phyloP scores from a whole-genome alignment of 2,888 invertebrate species.

The Sphinx pinastri region DNA sequence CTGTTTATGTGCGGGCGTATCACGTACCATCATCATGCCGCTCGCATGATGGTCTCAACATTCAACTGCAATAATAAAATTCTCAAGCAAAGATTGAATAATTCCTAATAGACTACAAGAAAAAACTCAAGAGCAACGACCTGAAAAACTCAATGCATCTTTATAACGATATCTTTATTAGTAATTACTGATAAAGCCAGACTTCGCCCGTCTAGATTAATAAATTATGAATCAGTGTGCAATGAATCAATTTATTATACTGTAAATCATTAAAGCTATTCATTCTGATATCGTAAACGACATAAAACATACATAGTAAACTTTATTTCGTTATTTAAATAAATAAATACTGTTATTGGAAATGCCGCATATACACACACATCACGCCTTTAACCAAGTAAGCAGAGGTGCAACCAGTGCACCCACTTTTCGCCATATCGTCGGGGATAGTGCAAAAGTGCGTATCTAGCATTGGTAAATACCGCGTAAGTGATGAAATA shows the following conservation, averaged over 20 bases:
- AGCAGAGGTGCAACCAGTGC: no score
- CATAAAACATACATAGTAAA: neutral
- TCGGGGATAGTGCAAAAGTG: no score
- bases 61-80: no score
- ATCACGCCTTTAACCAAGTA: no score
- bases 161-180: constrained; percentile 14
- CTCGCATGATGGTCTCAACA: no score
- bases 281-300: neutral
- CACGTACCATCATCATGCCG: no score
- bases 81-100: neutral
- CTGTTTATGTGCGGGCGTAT: no score
- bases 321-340: neutral
- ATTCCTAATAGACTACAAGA: neutral
- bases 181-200: neutral
- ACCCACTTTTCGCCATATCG: no score
- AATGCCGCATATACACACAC: no score
- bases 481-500: no score
- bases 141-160: constrained; percentile 10
- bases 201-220: constrained; percentile 12
- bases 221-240: constrained; percentile 10
- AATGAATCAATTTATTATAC: constrained; percentile 16
- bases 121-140: neutral
- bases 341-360: neutral
- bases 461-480: no score
- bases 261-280: constrained; percentile 7